phyloP scores from a whole-genome alignment of 2,797 vertebrate species.

The Aselliscus stoliczkanus region DNA sequence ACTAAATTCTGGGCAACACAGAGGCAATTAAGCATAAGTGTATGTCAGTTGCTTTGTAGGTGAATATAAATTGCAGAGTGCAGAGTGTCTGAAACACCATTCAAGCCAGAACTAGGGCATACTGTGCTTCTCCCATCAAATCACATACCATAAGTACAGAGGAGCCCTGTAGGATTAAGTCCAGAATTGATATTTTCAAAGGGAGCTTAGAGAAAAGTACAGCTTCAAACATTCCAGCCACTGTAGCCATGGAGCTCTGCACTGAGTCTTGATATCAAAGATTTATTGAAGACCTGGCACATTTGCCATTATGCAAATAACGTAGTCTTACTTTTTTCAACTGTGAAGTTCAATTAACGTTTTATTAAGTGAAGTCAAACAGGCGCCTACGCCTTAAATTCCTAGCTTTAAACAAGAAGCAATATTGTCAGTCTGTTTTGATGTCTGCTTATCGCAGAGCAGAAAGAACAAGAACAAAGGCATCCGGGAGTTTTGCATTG shows the following conservation, averaged over 20 bases:
- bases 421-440: slow-evolving; percentile 37
- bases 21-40: slow-evolving; percentile 54
- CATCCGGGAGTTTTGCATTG: not conserved
- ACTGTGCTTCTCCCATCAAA: slow-evolving; percentile 27
- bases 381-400: slow-evolving; percentile 42
- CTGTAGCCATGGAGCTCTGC: not conserved
- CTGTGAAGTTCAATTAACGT: slow-evolving; percentile 65
- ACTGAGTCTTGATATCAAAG: slow-evolving; percentile 34
- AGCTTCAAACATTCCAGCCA: slow-evolving; percentile 21
- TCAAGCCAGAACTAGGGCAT: slow-evolving; percentile 45
- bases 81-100: slow-evolving; percentile 3
- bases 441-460: slow-evolving; percentile 29
- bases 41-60: slow-evolving; percentile 37
- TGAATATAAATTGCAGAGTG: slow-evolving; percentile 39
- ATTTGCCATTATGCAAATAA: slow-evolving; percentile 53
- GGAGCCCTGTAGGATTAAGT: slow-evolving; percentile 29
- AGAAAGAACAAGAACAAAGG: slow-evolving; percentile 11
- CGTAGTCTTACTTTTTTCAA: slow-evolving; percentile 34
- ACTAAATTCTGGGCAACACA: slow-evolving; percentile 35
- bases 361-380: slow-evolving; percentile 62
- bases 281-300: slow-evolving; percentile 42
- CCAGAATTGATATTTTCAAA: slow-evolving; percentile 53
- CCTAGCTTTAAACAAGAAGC: slow-evolving; percentile 44
- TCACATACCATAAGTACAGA: slow-evolving; percentile 15
- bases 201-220: slow-evolving; percentile 9